phyloP scores from a whole-genome alignment of 2,113 vertebrate species.

The Cariama cristata region DNA sequence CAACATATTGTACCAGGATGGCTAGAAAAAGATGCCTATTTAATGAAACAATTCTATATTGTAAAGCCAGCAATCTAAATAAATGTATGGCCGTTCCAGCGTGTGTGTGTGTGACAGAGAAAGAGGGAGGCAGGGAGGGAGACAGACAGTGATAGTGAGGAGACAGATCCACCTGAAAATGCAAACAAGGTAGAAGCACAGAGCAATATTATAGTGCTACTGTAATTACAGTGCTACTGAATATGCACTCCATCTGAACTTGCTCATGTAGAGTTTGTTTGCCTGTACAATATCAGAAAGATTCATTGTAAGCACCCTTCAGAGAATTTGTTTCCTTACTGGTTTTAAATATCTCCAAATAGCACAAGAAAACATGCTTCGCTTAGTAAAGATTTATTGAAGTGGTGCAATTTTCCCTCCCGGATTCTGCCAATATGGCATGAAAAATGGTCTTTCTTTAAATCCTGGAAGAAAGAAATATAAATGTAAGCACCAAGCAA shows the following conservation, averaged over 20 bases:
- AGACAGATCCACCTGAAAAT: neutral
- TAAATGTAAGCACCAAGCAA: neutral
- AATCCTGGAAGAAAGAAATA: neutral
- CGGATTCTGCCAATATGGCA: neutral
- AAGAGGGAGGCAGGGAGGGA: neutral
- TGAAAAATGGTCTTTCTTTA: neutral
- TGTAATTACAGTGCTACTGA: neutral
- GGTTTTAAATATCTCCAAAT: slow-evolving; percentile 16
- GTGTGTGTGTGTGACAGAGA: neutral
- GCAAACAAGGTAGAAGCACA: slow-evolving; percentile 11
- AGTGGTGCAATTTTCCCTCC: neutral
- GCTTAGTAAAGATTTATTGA: slow-evolving; percentile 16
- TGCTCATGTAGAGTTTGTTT: neutral
- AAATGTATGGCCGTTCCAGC: neutral
- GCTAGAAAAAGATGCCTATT: neutral
- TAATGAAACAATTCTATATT: slow-evolving; percentile 17
- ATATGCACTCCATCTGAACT: neutral
- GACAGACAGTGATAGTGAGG: neutral
- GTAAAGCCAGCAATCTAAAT: neutral
- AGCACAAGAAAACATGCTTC: neutral
- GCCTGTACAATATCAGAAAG: neutral
- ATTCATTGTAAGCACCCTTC: neutral
- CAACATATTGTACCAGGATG: neutral
- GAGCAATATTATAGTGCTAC: neutral
- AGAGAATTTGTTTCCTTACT: neutral